These are phyloP conservation scores for Chromoteleia sp. DNA, from an alignment of 2,888 invertebrate genomes.

Conservation along the genomic window DNA sequence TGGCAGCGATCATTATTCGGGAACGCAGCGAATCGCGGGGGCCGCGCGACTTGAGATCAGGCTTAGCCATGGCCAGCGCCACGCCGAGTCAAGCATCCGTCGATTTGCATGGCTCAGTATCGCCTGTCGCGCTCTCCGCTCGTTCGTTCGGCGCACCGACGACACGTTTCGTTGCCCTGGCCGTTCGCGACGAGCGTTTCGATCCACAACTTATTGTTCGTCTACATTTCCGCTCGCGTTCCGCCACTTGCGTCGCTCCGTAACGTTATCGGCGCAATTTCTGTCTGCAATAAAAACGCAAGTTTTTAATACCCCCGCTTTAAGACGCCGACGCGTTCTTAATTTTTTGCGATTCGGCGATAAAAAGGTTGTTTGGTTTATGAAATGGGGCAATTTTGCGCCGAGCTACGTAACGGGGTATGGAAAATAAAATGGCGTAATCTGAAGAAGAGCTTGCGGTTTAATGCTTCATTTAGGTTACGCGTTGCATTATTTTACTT, in stretches of 20 bases:
- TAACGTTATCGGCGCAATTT: slow-evolving; percentile 38
- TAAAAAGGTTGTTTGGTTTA: slow-evolving; percentile 39
- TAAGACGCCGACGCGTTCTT: slow-evolving; percentile 11
- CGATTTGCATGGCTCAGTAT: slow-evolving; percentile 43
- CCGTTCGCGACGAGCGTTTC: slow-evolving; percentile 34
- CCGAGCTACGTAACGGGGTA: slow-evolving; percentile 26
- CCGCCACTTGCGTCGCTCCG: slow-evolving; percentile 18
- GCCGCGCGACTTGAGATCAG: slow-evolving; percentile 7
- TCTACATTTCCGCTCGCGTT: slow-evolving; percentile 43
- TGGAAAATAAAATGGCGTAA: slow-evolving; percentile 52
- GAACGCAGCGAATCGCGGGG: slow-evolving; percentile 3
- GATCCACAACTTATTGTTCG: slow-evolving; percentile 60
- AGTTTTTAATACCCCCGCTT: slow-evolving; percentile 33
- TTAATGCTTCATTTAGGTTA: slow-evolving; percentile 57
- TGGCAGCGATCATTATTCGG: slow-evolving; percentile 8
- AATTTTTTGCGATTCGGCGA: slow-evolving; percentile 16
- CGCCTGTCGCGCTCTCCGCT: slow-evolving; percentile 32
- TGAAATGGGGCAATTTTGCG: slow-evolving; percentile 35
- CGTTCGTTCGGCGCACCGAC: slow-evolving; percentile 42
- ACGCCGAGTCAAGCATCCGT: slow-evolving; percentile 22
- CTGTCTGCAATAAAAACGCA: slow-evolving; percentile 51
- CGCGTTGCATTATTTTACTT: slow-evolving; percentile 40
- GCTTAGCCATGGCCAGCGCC: slow-evolving; percentile 44
- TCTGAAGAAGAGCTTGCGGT: slow-evolving; percentile 34
- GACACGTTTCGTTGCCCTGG: slow-evolving; percentile 32